A percentile compares a stretch with the other conserved stretches of the same genome.
These are phyloP conservation scores for Anseranas semipalmata DNA, from an alignment of 2,113 vertebrate genomes.

Conservation along the genomic window DNA sequence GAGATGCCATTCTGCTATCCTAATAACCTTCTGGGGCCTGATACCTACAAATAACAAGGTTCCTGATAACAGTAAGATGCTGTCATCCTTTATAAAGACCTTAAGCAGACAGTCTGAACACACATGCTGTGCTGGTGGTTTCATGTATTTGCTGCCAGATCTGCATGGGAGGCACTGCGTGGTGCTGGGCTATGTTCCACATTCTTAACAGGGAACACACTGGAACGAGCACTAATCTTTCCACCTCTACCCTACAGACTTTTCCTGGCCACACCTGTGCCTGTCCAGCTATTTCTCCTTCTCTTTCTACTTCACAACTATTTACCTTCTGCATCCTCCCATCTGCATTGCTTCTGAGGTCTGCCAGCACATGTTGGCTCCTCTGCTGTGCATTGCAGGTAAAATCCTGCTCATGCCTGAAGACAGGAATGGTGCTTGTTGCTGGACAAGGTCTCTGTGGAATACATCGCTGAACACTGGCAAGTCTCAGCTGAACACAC, in stretches of 20 bases:
- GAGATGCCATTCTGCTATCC: not conserved
- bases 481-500: not conserved
- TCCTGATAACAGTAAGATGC: not conserved
- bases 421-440: not conserved
- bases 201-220: not conserved
- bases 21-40: not conserved
- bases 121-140: not conserved
- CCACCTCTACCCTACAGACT: not conserved
- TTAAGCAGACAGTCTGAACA: not conserved
- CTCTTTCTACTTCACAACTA: not conserved
- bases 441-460: not conserved
- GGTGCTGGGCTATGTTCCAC: not conserved
- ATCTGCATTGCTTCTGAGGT: not conserved
- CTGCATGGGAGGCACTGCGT: not conserved
- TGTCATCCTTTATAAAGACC: not conserved
- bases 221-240: not conserved
- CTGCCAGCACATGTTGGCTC: not conserved
- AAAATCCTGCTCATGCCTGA: not conserved
- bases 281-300: not conserved
- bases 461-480: not conserved
- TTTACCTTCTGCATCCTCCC: not conserved
- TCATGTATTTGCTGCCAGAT: not conserved
- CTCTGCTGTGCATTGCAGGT: not conserved
- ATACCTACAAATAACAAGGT: not conserved
- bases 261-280: not conserved